Percentiles rank a stretch among this genome's conserved stretches.
phyloP scores from a whole-genome alignment of 2,888 invertebrate species.

The Carterocephalus palaemon region DNA sequence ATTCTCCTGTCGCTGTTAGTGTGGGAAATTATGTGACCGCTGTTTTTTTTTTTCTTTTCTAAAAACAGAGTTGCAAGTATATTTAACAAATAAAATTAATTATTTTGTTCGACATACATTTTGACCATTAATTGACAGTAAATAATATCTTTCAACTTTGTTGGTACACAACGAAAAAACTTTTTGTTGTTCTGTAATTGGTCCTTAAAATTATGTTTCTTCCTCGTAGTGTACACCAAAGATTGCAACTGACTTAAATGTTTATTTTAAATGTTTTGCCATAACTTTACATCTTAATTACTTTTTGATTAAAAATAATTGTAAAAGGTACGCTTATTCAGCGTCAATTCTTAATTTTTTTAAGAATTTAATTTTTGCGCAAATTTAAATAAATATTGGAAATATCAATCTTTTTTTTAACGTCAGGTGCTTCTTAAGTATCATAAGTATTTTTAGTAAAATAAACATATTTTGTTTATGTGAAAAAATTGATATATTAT shows the following conservation, averaged over 20 bases:
- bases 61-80: conserved; percentile 38
- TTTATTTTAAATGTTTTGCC: background rate
- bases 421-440: conserved; percentile 16
- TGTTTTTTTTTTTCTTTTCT: conserved; percentile 43
- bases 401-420: too few relatives aligned
- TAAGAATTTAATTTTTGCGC: too few relatives aligned
- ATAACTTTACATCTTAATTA: too few relatives aligned
- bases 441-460: conserved; percentile 12
- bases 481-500: conserved; percentile 33
- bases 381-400: too few relatives aligned
- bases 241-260: conserved; percentile 9
- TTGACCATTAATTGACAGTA: too few relatives aligned
- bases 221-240: conserved; percentile 25
- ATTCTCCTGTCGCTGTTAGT: conserved; percentile 73
- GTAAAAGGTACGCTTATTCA: too few relatives aligned
- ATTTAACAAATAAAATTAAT: background rate
- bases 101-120: too few relatives aligned
- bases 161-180: conserved; percentile 37
- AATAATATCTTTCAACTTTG: conserved; percentile 40
- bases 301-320: too few relatives aligned
- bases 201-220: conserved; percentile 17
- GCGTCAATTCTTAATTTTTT: too few relatives aligned
- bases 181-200: conserved; percentile 18
- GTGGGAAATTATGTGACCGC: conserved; percentile 59
- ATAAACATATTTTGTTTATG: conserved; percentile 40